Evolutionary conservation across 37 sponge, comb jelly and placozoan genomes (phyloP).

Genomic region (Oopsacas minuta): DNA sequence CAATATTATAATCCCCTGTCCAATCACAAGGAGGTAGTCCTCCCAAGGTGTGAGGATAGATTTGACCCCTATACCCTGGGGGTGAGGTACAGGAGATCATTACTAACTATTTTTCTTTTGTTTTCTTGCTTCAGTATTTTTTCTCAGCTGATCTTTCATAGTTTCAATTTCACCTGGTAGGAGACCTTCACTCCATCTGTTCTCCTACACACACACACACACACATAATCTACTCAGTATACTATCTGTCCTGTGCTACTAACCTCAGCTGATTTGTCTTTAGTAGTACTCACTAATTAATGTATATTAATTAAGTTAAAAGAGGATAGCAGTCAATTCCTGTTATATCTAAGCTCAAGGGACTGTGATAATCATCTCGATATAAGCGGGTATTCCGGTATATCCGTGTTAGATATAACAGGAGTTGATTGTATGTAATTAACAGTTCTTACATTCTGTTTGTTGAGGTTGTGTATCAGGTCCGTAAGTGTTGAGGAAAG

Average conservation of each 20-base stretch:
- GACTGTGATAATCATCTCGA: background rate
- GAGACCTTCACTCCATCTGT: background rate
- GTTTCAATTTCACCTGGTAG: background rate
- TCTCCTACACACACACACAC: background rate
- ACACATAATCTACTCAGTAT: no score
- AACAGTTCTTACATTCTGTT: background rate
- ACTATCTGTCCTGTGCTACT: no score
- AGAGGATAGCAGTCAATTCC: no score
- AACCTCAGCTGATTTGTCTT: conserved; percentile 4
- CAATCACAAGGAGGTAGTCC: no score
- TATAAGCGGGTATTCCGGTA: background rate
- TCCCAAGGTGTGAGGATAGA: no score
- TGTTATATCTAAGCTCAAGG: no score
- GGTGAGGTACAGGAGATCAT: background rate
- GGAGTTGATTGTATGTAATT: background rate
- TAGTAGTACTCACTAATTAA: background rate
- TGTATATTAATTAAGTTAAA: no score
- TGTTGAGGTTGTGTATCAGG: background rate
- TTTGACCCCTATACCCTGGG: background rate
- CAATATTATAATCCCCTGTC: no score
- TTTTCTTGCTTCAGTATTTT: background rate
- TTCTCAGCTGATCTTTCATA: conserved; percentile 15
- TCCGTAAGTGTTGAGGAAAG: background rate
- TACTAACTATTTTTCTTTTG: background rate
- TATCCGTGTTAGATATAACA: no score